These are phyloP conservation scores for Lipotes vexillifer DNA, from an alignment of 2,113 vertebrate genomes.

Conservation along the genomic window DNA sequence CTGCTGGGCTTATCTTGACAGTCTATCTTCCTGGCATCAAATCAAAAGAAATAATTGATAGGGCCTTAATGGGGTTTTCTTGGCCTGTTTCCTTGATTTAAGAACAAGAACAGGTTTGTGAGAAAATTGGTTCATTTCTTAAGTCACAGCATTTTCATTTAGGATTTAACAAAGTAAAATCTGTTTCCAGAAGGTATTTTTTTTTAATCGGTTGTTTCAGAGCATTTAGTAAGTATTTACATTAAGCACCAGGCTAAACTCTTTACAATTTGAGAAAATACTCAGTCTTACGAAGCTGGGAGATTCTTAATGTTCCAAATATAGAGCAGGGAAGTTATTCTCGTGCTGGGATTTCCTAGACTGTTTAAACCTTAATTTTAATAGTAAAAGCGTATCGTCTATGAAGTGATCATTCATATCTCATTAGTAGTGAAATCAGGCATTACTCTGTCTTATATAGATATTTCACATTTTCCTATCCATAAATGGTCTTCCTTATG, in stretches of 20 bases:
- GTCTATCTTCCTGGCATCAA: background rate
- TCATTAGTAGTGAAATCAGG: background rate
- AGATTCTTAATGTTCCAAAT: background rate
- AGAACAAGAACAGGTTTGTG: background rate
- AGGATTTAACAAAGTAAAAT: background rate
- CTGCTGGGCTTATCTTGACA: background rate
- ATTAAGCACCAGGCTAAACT: background rate
- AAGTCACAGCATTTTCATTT: background rate
- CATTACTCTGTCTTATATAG: background rate
- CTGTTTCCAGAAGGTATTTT: background rate
- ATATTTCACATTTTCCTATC: background rate
- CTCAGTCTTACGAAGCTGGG: background rate
- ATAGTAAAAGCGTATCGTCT: background rate
- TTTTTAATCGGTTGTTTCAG: background rate
- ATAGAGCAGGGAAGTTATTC: background rate
- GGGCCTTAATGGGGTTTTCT: background rate
- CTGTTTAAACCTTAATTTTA: background rate
- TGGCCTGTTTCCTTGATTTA: background rate
- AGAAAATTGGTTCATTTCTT: constrained; percentile 1
- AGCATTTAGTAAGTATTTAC: background rate
- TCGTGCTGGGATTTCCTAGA: background rate
- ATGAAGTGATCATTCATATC: background rate
- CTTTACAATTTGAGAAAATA: background rate
- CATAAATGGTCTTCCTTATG: background rate
- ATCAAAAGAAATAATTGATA: background rate